Percentiles rank a stretch among this genome's conserved stretches.
phyloP scores from a whole-genome alignment of 1,140 invertebrate genomes.

The Hyphantria cunea region DNA sequence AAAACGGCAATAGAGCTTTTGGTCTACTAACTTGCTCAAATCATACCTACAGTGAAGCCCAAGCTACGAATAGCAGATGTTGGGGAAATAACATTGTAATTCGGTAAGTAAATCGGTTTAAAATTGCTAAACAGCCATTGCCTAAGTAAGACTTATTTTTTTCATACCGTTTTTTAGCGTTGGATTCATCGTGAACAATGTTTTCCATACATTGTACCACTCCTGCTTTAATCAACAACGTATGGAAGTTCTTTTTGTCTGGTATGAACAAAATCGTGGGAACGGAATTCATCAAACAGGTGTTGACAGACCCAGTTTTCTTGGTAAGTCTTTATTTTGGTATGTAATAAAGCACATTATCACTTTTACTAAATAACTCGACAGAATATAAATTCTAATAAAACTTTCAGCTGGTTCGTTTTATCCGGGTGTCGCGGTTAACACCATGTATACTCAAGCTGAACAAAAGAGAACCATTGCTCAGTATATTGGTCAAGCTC shows the following conservation, averaged over 20 bases:
- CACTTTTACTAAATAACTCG: too few species aligned
- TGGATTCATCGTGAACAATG: slow-evolving; percentile 61
- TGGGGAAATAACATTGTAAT: slow-evolving; percentile 64
- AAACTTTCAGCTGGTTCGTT: slow-evolving; percentile 54
- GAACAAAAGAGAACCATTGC: slow-evolving; percentile 58
- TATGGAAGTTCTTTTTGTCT: slow-evolving; percentile 65
- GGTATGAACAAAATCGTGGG: slow-evolving; percentile 56
- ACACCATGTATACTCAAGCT: slow-evolving; percentile 64
- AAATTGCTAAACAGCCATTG: too few species aligned
- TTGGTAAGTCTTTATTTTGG: slow-evolving; percentile 43
- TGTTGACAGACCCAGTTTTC: slow-evolving; percentile 63
- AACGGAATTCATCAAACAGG: slow-evolving; percentile 62
- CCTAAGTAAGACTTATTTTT: too few species aligned
- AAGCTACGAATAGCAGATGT: slow-evolving; percentile 50
- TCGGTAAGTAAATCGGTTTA: too few species aligned
- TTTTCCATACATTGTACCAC: slow-evolving; percentile 59
- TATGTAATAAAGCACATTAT: too few species aligned
- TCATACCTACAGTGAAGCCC: slow-evolving; percentile 51
- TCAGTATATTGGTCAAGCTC: slow-evolving; percentile 44
- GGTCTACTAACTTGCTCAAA: slow-evolving; percentile 52
- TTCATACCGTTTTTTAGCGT: slow-evolving; percentile 43
- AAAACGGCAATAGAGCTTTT: slow-evolving; percentile 58
- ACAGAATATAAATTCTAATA: not conserved
- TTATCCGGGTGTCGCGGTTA: slow-evolving; percentile 64
- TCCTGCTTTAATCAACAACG: slow-evolving; percentile 67